Conservation (phyloP, 2,888 invertebrate species). For the Pachydiplax longipennis region DNA sequence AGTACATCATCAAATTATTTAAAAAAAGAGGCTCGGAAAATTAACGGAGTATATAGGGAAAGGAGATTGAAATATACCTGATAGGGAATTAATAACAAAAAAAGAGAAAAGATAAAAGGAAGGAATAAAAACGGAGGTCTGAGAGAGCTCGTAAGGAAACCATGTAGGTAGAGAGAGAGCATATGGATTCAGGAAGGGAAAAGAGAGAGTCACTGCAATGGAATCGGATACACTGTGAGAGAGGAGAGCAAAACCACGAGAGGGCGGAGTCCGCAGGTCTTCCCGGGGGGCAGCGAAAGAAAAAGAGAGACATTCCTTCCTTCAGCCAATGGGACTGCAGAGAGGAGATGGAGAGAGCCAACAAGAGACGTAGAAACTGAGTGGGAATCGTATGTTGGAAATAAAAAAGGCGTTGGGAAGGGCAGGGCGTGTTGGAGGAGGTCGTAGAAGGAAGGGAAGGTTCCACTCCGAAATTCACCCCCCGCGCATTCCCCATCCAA, state of each 20-base stretch:
- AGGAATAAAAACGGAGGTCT: not conserved
- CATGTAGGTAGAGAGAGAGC: too few species aligned
- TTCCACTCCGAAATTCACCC: conserved; percentile 55
- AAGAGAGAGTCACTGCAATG: not conserved
- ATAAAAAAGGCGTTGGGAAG: conserved; percentile 7
- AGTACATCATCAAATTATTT: too few species aligned
- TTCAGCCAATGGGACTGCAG: conserved; percentile 26
- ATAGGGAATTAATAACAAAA: not conserved
- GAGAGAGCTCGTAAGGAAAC: not conserved
- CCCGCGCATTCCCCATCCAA: conserved; percentile 55
- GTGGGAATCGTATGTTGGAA: conserved; percentile 17
- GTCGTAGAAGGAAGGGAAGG: conserved; percentile 54
- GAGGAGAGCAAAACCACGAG: not conserved
- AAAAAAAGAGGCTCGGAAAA: too few species aligned
- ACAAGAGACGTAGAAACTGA: conserved; percentile 32
- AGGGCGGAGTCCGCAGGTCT: not conserved
- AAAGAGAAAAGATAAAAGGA: too few species aligned
- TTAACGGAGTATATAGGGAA: too few species aligned
- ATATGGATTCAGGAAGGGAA: not conserved
- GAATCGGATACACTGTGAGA: not conserved
- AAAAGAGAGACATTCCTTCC: conserved; percentile 5
- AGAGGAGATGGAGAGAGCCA: not conserved
- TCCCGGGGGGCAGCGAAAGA: not conserved
- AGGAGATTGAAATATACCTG: too few species aligned
- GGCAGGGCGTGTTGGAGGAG: not conserved